These are phyloP conservation scores for Masnerella sp. DNA, from an alignment of 2,888 invertebrate genomes.

Conservation along the genomic window DNA sequence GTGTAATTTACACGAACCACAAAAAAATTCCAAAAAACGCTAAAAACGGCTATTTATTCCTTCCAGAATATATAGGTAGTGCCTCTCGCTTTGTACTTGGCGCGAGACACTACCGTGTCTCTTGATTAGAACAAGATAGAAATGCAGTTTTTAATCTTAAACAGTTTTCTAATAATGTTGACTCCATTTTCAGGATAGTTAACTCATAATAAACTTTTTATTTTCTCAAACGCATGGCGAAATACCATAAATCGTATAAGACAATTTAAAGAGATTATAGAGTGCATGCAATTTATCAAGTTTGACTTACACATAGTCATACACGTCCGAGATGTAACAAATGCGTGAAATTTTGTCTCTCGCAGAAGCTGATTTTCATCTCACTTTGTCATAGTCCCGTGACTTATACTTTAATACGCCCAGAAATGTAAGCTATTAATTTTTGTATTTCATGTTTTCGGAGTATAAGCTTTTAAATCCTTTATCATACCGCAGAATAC, in stretches of 20 bases:
- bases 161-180: background rate
- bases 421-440: slow-evolving; percentile 36
- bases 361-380: slow-evolving; percentile 37
- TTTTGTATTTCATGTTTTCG: slow-evolving; percentile 34
- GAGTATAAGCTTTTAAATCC: slow-evolving; percentile 21
- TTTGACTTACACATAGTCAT: slow-evolving; percentile 9
- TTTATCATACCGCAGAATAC: slow-evolving; percentile 7
- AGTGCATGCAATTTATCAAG: slow-evolving; percentile 10
- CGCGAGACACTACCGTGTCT: no score
- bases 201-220: slow-evolving; percentile 8
- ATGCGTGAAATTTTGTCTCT: slow-evolving; percentile 33
- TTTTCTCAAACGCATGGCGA: slow-evolving; percentile 2
- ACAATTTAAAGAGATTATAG: background rate
- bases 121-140: no score
- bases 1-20: no score
- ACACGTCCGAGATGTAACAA: slow-evolving; percentile 2
- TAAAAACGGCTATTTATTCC: no score
- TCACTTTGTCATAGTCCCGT: slow-evolving; percentile 28
- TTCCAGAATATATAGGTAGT: no score
- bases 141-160: no score
- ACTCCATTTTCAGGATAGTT: slow-evolving; percentile 11
- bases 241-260: slow-evolving; percentile 1
- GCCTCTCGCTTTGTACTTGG: no score
- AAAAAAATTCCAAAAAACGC: no score
- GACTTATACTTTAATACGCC: slow-evolving; percentile 31